Evolutionary conservation across 2,888 invertebrate species (phyloP), one percentile per base, ranked within the genome.

Genomic region (Dorcus parallelipipedus): DNA sequence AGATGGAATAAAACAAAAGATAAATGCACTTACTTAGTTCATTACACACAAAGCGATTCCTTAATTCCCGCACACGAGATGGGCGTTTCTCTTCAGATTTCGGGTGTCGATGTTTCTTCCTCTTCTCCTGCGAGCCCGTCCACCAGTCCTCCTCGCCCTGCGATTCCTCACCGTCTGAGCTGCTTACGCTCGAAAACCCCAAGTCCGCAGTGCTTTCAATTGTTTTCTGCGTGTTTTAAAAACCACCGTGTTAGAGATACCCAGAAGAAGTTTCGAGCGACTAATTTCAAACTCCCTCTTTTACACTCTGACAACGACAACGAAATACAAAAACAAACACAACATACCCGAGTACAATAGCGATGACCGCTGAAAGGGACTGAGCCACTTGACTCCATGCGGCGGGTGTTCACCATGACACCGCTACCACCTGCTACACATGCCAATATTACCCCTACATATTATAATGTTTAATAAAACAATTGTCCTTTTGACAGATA

Each of bases 351-450:
- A 60, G 75, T 72, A 62, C 71, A 74, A 64, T 73, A 73, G 61
- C 66, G 69, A 51, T 71, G 69, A 61, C 70, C 65, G 62, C 64
- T 69, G 60, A 69, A 70, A 65, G 71, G 69, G 59, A 72, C 64
- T 65, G 73, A 73, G 69, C 74, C 74, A 68, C 71, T 69, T 61
- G 73, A 74, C 70, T 76, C 76, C 71, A 70, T 73, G 62, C 75
- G 73, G 65, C 77, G 75, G 59, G 77, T 77, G 70, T 76, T 75
- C 68, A 77, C 77, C 77, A 77, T 75, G 66, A 61, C 67, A 70
- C 66, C 62, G 60, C 61, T 56, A 62, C 56, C 61, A 64, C 66
- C 64, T 66, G 60, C 58, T 61, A 62, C 58, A 65, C 61, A 65
- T 64, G 58, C 61, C 52, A 58, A 61, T 49, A 56, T 64, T 60